phyloP scores from a whole-genome alignment of 2,797 vertebrate species.

The Artibeus jamaicensis region DNA sequence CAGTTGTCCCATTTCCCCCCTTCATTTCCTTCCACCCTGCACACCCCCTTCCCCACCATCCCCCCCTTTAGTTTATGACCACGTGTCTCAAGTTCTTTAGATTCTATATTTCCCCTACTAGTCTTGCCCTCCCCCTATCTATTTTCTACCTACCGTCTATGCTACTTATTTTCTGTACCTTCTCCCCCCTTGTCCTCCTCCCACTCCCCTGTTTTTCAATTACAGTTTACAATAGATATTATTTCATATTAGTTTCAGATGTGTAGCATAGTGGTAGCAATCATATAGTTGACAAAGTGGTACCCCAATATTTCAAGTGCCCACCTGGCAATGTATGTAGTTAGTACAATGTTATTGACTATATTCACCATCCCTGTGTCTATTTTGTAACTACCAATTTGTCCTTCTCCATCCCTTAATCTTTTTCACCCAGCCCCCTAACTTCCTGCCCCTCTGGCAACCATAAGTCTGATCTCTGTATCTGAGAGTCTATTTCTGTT shows the following conservation, averaged over 20 bases:
- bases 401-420: neutral
- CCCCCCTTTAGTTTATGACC: no score
- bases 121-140: no score
- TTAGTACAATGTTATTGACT: neutral
- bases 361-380: neutral
- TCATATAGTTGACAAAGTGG: neutral
- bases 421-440: neutral
- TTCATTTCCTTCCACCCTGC: no score
- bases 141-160: no score
- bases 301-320: neutral
- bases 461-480: neutral
- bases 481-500: neutral
- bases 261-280: neutral
- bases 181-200: no score
- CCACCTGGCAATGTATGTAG: neutral
- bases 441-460: neutral
- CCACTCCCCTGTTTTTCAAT: neutral
- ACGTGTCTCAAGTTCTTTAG: no score
- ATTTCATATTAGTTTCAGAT: neutral
- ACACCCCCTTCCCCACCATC: no score
- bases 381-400: neutral
- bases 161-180: no score
- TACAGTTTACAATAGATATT: neutral
- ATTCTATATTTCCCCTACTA: no score
- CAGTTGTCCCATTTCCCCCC: no score